phyloP scores from a whole-genome alignment of 2,113 vertebrate genomes.

The Excalfactoria chinensis region DNA sequence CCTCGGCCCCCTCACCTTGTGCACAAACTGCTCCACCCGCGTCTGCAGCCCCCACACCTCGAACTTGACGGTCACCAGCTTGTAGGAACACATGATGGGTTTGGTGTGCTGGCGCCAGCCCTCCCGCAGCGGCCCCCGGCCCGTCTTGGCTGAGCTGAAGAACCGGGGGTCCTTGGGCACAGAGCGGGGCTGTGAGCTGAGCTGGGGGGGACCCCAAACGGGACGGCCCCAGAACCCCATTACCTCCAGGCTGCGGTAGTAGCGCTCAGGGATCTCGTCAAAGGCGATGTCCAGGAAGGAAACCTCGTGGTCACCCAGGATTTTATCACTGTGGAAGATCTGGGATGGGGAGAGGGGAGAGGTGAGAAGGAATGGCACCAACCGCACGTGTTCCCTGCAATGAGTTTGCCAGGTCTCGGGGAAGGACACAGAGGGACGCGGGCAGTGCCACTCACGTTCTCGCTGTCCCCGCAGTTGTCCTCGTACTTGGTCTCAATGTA shows the following conservation, averaged over 20 bases:
- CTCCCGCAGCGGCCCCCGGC: slow-evolving; percentile 76
- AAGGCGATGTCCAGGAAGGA: slow-evolving; percentile 79
- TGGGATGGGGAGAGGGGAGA: not conserved
- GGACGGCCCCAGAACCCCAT: fast-evolving
- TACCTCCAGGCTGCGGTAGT: slow-evolving; percentile 80
- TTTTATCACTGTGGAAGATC: slow-evolving; percentile 74
- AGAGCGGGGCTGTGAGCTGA: fast-evolving
- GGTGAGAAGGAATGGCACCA: not conserved
- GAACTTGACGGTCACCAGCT: slow-evolving; percentile 81
- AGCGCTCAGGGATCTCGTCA: slow-evolving; percentile 79
- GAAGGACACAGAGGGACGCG: not conserved
- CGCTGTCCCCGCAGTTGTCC: slow-evolving; percentile 78
- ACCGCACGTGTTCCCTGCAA: fast-evolving
- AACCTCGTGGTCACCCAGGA: slow-evolving; percentile 73
- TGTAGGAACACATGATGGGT: slow-evolving; percentile 84
- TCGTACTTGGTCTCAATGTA: slow-evolving; percentile 84
- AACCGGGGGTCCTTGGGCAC: slow-evolving; percentile 72
- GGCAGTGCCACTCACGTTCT: slow-evolving; percentile 69
- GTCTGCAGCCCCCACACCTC: slow-evolving; percentile 84
- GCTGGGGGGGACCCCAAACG: not conserved
- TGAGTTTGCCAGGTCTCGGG: not conserved
- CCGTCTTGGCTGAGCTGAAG: slow-evolving; percentile 77
- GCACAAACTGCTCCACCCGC: slow-evolving; percentile 79
- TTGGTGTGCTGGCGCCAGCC: slow-evolving; percentile 75
- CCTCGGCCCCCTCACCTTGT: slow-evolving; percentile 72